Evolutionary conservation across 2,797 vertebrate species (phyloP), one percentile per base, ranked within the genome.

Genomic region (Odontamblyopus lacepedii): DNA sequence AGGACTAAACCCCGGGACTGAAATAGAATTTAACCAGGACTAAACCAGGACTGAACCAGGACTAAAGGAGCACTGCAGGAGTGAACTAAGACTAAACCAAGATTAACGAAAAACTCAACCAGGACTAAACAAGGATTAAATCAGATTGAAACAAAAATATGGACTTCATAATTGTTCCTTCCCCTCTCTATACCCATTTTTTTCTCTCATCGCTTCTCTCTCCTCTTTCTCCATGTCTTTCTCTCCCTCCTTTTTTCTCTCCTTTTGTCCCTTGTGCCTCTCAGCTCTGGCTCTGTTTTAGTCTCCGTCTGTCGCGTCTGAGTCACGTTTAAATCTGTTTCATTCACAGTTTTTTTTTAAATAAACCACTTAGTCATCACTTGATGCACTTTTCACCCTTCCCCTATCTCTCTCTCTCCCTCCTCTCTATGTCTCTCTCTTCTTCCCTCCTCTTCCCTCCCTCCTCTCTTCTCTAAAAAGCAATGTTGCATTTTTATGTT

Each of bases 301-400:
- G 16, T 35, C 60, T 19, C 60, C 9, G 60, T 62, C 60, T 62
- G 30, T 62, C 32, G 18, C 18, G 6, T 62, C 60, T 19, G 32
- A 63, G 61, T 35, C 61, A 62, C 60, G 38, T 11, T 32, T 11
- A 63, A 63, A 63, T 32, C 61, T 38, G 61, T 38, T 63, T 63
- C 61, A 63, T 63, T 63, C 7, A 35, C 60, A 63, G 13, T 9
- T 44, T 38, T 63, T 38, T 63, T 23, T 23, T 23, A 23, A 8
- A 9, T 66, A 51, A 50, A 29, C 26, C 63, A 27, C 6, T 8
- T 53, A 19, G n/a, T 53, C 5, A 53, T 19, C 19, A 53, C 6
- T 53, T 53, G 5, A 6, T 16, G 2, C 50, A 18, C 18, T 51
- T 18, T 51, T 19, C 50, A 18, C 18, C 50, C 19, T 18, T 51